phyloP scores from a whole-genome alignment of 30 jellyfish, hydroid and myxozoan genomes.

The Catostylus mosaicus region DNA sequence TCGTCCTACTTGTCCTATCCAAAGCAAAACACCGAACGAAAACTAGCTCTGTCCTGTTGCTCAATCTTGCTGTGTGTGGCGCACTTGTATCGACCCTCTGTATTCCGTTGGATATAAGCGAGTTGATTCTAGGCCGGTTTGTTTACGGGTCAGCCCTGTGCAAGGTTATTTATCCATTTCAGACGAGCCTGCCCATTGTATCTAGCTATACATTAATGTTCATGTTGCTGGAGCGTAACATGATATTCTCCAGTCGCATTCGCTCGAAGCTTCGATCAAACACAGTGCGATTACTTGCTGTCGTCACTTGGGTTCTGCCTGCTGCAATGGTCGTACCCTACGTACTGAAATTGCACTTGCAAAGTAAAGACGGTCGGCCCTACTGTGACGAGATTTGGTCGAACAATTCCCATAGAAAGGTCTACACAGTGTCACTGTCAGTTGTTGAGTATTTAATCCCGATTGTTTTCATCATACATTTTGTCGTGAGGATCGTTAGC shows the following conservation, averaged over 20 bases:
- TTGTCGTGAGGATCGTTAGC: constrained; percentile 38
- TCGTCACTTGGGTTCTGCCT: constrained; percentile 60
- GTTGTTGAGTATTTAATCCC: constrained; percentile 61
- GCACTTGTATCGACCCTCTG: constrained; percentile 52
- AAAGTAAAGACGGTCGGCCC: background rate
- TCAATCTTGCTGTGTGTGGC: constrained; percentile 76
- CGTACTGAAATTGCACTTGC: constrained; percentile 42
- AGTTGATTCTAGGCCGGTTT: constrained; percentile 33
- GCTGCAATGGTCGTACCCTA: constrained; percentile 61
- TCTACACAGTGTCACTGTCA: constrained; percentile 54
- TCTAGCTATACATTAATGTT: constrained; percentile 75
- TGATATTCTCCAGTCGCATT: constrained; percentile 61
- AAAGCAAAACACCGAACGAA: constrained; percentile 62
- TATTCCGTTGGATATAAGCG: constrained; percentile 54
- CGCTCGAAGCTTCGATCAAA: constrained; percentile 44
- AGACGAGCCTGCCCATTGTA: constrained; percentile 67
- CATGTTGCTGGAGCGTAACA: constrained; percentile 70
- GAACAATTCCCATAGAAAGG: constrained; percentile 12
- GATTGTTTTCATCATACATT: constrained; percentile 12
- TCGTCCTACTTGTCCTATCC: constrained; percentile 37
- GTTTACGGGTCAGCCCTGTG: constrained; percentile 51
- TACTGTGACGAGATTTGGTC: constrained; percentile 52
- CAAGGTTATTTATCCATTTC: constrained; percentile 68
- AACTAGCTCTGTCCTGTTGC: constrained; percentile 67
- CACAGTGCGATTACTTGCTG: constrained; percentile 15